Evolutionary conservation across 2,113 vertebrate genomes (phyloP), one percentile per base, ranked within the genome.

Genomic region (Hippocampus barbouri): DNA sequence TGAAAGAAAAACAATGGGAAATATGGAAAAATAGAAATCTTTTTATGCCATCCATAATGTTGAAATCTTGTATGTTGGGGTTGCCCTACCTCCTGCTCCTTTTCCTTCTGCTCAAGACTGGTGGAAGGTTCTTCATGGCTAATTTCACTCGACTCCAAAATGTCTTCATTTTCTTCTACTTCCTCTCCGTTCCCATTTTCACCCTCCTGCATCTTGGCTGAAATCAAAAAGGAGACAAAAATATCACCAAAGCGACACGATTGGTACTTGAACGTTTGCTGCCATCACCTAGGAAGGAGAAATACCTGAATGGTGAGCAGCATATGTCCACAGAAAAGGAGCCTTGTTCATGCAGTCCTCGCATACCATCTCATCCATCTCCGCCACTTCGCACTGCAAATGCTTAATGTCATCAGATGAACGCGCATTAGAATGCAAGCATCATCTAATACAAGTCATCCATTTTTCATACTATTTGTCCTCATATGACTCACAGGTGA

Each of bases 301-400:
- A n/a, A 56, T 80, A 98, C 97, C 94, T 93, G 95, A 94, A 65
- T 93, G 79, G 0, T 93, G 91, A 0, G 91, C 77, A 0, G 94
- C 93, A 0, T 99, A 99, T 2, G 92, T 93, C 97, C 96, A 97
- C 0, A 98, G 77, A 86, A 97, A 96, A 25, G 93, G 92, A 65
- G 93, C 94, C 70, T 47, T 95, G 30, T 93, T 93, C 96, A 98
- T 98, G 73, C 97, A 99, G 73, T 88, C 81, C 74, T 92, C 95
- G 76, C 97, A 99, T 0, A 96, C 93, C 97, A 99, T 97, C 86
- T 99, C 97, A 23, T 95, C 94, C 84, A 96, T 93, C 74, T 96
- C 97, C 56, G 86, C 92, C 1, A 92, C 85, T 14, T 86, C 2
- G 64, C 91, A 93, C 25, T 94, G 95, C 40, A 99, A 92, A 71